phyloP scores from a whole-genome alignment of 2,888 invertebrate species.

The Apotomis turbidana region DNA sequence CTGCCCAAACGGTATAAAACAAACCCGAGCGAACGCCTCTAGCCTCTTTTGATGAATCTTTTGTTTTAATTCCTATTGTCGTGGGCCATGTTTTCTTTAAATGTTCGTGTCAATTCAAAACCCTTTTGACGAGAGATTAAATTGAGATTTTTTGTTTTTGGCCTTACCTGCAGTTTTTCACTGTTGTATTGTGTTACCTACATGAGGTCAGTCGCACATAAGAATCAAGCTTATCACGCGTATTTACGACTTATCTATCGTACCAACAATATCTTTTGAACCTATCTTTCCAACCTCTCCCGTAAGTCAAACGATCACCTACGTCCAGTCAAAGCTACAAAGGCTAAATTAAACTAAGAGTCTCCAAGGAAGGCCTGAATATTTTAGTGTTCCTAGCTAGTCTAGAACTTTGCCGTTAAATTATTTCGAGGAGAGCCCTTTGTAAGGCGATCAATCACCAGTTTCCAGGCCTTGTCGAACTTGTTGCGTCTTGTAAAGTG shows the following conservation, averaged over 20 bases:
- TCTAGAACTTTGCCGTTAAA: neutral
- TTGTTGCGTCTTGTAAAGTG: neutral
- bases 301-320: too few species aligned
- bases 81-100: neutral
- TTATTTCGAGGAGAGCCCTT: neutral
- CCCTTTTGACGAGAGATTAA: neutral
- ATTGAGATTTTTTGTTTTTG: neutral
- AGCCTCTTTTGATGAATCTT: slow-evolving; percentile 9
- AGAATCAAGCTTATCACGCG: too few species aligned
- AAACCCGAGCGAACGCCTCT: neutral
- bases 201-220: too few species aligned
- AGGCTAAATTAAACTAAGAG: too few species aligned
- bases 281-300: too few species aligned
- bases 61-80: slow-evolving; percentile 13
- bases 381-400: neutral
- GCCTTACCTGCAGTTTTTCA: too few species aligned
- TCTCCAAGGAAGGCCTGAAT: neutral
- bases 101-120: neutral
- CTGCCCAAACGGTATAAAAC: neutral
- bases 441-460: neutral
- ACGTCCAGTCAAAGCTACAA: too few species aligned
- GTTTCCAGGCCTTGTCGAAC: neutral
- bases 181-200: too few species aligned
- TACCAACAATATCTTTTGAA: too few species aligned
- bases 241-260: too few species aligned